Base-by-base conservation (phyloP, 2,113 vertebrate genomes). In the Protobothrops flavoviridis region DNA sequence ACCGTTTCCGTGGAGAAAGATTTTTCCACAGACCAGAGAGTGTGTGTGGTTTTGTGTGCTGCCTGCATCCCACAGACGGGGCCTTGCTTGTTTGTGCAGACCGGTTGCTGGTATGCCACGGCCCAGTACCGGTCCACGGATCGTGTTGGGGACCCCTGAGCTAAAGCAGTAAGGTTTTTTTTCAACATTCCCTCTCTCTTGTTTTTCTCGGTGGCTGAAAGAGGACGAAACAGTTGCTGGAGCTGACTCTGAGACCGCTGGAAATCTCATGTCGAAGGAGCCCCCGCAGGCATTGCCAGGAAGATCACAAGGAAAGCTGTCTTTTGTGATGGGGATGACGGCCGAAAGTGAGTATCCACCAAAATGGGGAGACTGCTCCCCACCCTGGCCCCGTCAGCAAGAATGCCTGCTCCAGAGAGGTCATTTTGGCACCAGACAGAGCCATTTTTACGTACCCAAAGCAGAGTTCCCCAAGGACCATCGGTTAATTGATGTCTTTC, bases 281-380 rank as follows among this genome's bases (percentile, higher is more conserved):
- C 20, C 55, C 21, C 29, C 7, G 0, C 29, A 64, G 23, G 88
- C 45, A 33, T 39, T 86, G 12, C 92, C 92, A 26, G 92, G 92
- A 85, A 74, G 74, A 12, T 90, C 92, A 7, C 92, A 86, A 33
- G 55, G 52, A 15, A 21, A 0, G 4, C 5, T 61, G 26, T 48
- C 92, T 29, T 43, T 86, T 24, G 21, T 52, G 23, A 17, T 48
- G 5, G 56, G 90, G 33, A 24, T 13, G 3, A 24, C 23, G 3
- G 13, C n/a, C 5, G 88, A 93, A 48, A 86, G 92, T 93, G 56
- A 93, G 92, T 93, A 26, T 39, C 88, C 20, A 17, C n/a, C 0
- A 7, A 26, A 21, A 15, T 7, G 20, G 9, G 24, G 52, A 23
- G 20, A 53, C n/a, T 9, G 87, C 15, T 15, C 45, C 29, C 4